These are phyloP conservation scores for Mimumesa dahlbomi DNA, from an alignment of 2,888 invertebrate species.

Conservation along the genomic window DNA sequence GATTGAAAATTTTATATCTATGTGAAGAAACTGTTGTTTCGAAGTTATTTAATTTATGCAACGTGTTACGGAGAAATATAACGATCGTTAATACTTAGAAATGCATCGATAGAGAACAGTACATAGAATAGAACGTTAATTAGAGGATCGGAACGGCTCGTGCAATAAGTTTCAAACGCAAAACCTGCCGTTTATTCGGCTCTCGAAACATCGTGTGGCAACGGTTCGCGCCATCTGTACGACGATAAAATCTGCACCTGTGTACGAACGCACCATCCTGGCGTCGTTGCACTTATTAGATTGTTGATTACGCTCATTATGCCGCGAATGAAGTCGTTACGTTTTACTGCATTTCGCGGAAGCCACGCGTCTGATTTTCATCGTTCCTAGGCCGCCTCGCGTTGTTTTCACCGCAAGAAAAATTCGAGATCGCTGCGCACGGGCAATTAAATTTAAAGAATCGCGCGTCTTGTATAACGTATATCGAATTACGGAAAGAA, in stretches of 20 bases:
- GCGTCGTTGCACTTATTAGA: conserved; percentile 59
- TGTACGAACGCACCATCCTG: conserved; percentile 43
- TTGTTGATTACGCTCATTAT: conserved; percentile 60
- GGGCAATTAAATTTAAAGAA: conserved; percentile 4
- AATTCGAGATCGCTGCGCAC: conserved; percentile 13
- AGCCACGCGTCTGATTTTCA: conserved; percentile 51
- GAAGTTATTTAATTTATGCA: conserved; percentile 39
- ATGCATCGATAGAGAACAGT: conserved; percentile 58
- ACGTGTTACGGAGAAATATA: conserved; percentile 10
- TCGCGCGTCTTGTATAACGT: no score
- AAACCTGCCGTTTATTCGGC: conserved; percentile 36
- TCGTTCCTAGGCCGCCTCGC: conserved; percentile 24
- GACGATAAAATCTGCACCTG: conserved; percentile 64
- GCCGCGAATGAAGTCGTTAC: conserved; percentile 38
- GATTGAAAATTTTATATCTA: not conserved
- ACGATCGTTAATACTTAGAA: conserved; percentile 54
- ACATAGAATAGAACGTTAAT: conserved; percentile 49
- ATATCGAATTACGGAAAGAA: no score
- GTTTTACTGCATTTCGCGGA: conserved; percentile 44
- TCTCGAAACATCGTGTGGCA: conserved; percentile 51
- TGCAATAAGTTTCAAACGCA: conserved; percentile 39
- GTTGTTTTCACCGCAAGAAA: conserved; percentile 27
- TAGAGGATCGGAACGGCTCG: conserved; percentile 47
- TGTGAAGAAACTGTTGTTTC: no score
- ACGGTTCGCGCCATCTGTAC: conserved; percentile 62